Evolutionary conservation across 2,113 vertebrate species (phyloP), one percentile per base, ranked within the genome.

Genomic region (Struthidea cinerea): DNA sequence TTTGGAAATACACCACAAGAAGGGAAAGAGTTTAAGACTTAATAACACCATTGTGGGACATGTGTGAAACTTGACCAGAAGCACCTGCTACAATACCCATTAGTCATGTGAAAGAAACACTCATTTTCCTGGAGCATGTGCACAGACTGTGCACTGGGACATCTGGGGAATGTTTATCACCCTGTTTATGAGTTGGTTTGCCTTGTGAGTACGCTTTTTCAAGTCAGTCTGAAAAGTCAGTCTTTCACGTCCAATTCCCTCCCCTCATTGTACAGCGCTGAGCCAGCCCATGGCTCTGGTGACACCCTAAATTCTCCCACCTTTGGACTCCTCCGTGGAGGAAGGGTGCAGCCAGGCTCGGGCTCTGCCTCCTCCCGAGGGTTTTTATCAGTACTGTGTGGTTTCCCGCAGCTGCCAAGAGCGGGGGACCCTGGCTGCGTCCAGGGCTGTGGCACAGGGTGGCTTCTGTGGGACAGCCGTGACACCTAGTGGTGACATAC

Each of bases 401-500:
- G 12, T 26, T 86, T 11, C 13, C 6, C 8, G 5, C 9, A 35
- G 73, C 8, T 1, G 28, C 13, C 6, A 1, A 5, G 64, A 16
- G 32, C 3, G 2, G 3, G 8, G 23, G 12, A n/a, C 4, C 4
- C 3, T 3, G 35, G 6, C 39, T 2, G 35, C 35, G 46, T 3
- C 13, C 80, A 7, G 42, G 1, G 56, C 5, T 2, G 44, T 3
- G 37, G 69, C 57, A 42, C 18, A 4, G 3, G 53, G 60, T 22
- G 93, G 47, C 55, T 89, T 90, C 42, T 28, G 80, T 28, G 91
- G 93, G 78, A 52, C 94, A 77, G 96, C 84, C 82, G 63, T 94
- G 97, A 95, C 98, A 97, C 67, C 98, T 98, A 93, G 97, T 92
- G 98, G 98, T 56, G n/a, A 6, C 56, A 44, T 13, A 2, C 4